A percentile compares a stretch with the other conserved stretches of the same genome.
Conservation (phyloP, 1,140 invertebrate species). For the Euglossa dilemma region DNA sequence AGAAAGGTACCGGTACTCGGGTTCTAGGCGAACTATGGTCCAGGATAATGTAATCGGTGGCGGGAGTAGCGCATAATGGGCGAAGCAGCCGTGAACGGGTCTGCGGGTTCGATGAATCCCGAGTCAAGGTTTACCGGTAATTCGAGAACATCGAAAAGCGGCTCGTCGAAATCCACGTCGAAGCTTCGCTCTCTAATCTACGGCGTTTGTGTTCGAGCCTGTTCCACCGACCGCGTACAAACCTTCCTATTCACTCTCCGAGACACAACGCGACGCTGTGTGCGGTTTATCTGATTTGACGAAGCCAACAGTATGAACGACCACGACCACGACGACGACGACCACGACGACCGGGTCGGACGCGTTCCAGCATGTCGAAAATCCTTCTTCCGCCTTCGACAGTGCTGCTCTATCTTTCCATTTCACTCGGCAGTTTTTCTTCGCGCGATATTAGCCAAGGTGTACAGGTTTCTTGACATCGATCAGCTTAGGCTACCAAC, state of each 20-base stretch:
- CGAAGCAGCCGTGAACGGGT: slow-evolving; percentile 27
- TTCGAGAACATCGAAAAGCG: slow-evolving; percentile 55
- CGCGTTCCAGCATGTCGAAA: slow-evolving; percentile 16
- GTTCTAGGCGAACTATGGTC: too few relatives aligned
- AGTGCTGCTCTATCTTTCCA: too few relatives aligned
- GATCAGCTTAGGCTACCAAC: too few relatives aligned
- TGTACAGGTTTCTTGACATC: too few relatives aligned
- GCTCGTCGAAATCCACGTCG: slow-evolving; percentile 31
- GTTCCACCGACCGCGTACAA: slow-evolving; percentile 23
- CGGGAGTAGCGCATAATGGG: not conserved
- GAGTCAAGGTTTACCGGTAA: slow-evolving; percentile 64
- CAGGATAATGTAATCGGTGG: not conserved
- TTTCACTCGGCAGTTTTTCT: too few relatives aligned
- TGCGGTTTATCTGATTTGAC: slow-evolving; percentile 60
- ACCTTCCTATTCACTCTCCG: slow-evolving; percentile 36
- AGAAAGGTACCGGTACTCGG: too few relatives aligned
- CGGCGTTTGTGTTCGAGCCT: slow-evolving; percentile 19
- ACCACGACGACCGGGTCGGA: slow-evolving; percentile 5
- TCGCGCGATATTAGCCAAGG: too few relatives aligned
- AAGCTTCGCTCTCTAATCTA: slow-evolving; percentile 35
- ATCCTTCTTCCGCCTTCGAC: not conserved
- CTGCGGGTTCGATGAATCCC: slow-evolving; percentile 58
- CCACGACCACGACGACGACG: slow-evolving; percentile 15
- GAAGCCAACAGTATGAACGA: slow-evolving; percentile 26
- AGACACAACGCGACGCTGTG: slow-evolving; percentile 38